These are phyloP conservation scores for Craseonycteris thonglongyai DNA, from an alignment of 2,113 vertebrate genomes.

Conservation along the genomic window DNA sequence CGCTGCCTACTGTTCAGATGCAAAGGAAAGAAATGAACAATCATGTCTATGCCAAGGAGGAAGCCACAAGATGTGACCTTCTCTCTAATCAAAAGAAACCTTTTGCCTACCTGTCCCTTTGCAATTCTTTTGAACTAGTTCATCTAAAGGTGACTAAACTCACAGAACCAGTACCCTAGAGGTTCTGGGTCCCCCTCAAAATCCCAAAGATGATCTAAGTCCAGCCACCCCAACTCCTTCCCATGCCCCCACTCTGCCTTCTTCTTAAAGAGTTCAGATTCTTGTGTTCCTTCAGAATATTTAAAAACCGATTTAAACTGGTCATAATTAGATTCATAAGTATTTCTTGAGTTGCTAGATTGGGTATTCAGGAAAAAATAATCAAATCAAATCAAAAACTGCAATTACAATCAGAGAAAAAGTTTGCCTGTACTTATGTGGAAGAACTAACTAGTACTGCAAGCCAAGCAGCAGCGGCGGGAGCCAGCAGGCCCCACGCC, in stretches of 20 bases:
- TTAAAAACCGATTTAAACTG: background rate
- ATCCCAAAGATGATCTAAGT: accelerated
- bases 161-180: background rate
- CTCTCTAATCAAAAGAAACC: background rate
- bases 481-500: background rate
- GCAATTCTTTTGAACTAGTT: background rate
- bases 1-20: background rate
- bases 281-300: background rate
- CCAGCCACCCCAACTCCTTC: too few species aligned
- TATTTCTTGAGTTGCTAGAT: background rate
- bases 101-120: too few species aligned
- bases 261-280: background rate
- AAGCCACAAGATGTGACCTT: accelerated
- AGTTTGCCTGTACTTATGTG: accelerated
- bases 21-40: background rate
- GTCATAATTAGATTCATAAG: background rate
- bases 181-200: background rate
- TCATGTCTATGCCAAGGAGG: accelerated
- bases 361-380: background rate
- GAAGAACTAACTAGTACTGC: background rate
- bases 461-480: accelerated
- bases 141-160: background rate
- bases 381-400: background rate
- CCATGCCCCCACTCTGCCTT: background rate
- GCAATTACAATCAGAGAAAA: too few species aligned